Base-by-base conservation (phyloP, 2,113 vertebrate genomes). In the Jacana jacana region DNA sequence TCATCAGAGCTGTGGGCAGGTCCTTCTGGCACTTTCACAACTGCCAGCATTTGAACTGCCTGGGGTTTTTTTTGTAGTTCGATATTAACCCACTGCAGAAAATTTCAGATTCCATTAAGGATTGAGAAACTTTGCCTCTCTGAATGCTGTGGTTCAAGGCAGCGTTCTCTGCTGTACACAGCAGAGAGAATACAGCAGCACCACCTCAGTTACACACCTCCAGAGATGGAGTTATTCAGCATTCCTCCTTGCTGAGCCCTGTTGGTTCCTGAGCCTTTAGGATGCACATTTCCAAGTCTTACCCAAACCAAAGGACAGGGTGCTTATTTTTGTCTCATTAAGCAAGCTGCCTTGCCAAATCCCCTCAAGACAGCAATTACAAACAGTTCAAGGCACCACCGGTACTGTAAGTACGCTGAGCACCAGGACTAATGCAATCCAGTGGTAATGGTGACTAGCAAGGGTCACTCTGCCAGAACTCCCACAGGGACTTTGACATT, bases 111-210 rank as follows among this genome's bases (percentile, higher is more conserved):
- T 66, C n/a, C 55, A 57, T 61, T 14, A 15, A 40, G 17, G 55
- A 65, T 6, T 63, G 55, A 86, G 72, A 80, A 86, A 46, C 25
- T 55, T 69, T 25, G 16, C 57, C 54, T 44, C 61, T 69, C 24
- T 28, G n/a, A 86, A 49, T 3, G 63, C 61, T 40, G 37, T 58
- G 65, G 78, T 81, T 94, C 40, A 70, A 35, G 51, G 73, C 81
- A 91, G 55, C 81, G 23, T 1, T 89, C 91, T 71, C 81, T 52
- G 91, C 71, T 81, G 87, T 94, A 91, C 87, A 91, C 78, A 79
- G 51, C 15, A 18, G 57, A 69, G 84, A n/a, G 42, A 66, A 81
- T 2, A 25, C 11, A 66, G 37, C 72, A n/a, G 64, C 46, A 46
- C 10, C 31, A 52, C 73, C 91, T 12, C 68, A 37, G 37, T 17